Base-by-base conservation (phyloP, 2,113 vertebrate species). In the Balaeniceps rex region DNA sequence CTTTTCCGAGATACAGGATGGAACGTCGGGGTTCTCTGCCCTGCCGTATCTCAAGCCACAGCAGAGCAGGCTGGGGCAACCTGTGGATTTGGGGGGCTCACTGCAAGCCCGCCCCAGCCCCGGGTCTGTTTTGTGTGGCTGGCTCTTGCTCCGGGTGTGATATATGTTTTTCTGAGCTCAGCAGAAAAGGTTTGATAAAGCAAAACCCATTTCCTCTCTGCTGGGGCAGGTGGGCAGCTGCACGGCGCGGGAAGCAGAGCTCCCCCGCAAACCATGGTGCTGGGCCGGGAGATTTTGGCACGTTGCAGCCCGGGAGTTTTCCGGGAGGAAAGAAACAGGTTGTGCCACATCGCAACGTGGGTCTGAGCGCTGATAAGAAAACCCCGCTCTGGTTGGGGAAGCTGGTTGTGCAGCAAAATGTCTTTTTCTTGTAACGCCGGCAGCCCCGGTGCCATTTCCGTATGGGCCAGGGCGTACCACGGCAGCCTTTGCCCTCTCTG, bases 391-490 rank as follows among this genome's bases (percentile, higher is more conserved):
- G 26, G 5, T 11, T 6, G 7, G 36, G 83, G 71, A 25, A 79
- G 77, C 44, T 33, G 66, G 4, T 22, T 14, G 12, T 24, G 75
- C 52, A 14, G 80, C 25, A 40, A 51, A 51, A 34, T 3, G 6
- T 10, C 10, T 23, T 51, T 33, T 44, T 34, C 15, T 54, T 28
- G 16, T 14, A 8, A 17, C 3, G 1, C 29, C 2, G 0, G 31
- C 7, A 0, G 34, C 44, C 23, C 60, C 4, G 4, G 31, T 19
- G 75, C 51, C 13, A 1, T 61, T 77, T 77, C 83, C 21, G 6
- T 7, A 1, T 26, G 40, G 65, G 54, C 36, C 24, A 4, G 49
- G 51, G 42, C 4, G 5, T 69, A n/a, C 7, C 1, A 5, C 1
- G 5, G 42, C 71, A 84, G 84, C 84, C 95, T 94, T 94, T 88